Percentiles rank a stretch among this genome's conserved stretches.
Evolutionary conservation across 2,888 invertebrate species (phyloP).

Genomic region (Drosophila melanosoma): DNA sequence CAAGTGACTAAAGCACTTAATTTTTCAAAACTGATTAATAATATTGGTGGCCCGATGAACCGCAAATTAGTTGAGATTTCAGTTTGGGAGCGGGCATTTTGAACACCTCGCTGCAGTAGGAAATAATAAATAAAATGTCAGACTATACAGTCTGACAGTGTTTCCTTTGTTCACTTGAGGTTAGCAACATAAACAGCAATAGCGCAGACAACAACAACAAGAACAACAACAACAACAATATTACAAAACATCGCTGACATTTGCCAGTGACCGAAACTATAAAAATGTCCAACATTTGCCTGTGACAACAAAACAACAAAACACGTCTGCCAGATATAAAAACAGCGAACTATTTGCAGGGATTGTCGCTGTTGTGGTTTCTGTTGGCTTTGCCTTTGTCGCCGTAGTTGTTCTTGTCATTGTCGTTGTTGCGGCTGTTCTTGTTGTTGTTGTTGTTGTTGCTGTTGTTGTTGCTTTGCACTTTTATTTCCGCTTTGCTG

Average conservation of each 20-base stretch:
- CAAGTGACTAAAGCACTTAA: slow-evolving; percentile 27
- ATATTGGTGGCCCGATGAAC: slow-evolving; percentile 30
- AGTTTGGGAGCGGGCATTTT: slow-evolving; percentile 26
- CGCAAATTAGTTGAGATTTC: slow-evolving; percentile 53
- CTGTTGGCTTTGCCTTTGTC: slow-evolving; percentile 30
- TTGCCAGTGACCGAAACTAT: slow-evolving; percentile 72
- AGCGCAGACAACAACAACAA: slow-evolving; percentile 10
- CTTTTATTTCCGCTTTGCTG: slow-evolving; percentile 69
- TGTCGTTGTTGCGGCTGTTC: slow-evolving; percentile 19
- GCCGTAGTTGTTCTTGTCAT: slow-evolving; percentile 2
- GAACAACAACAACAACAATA: slow-evolving; percentile 39
- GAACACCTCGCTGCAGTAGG: slow-evolving; percentile 49
- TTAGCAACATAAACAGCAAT: slow-evolving; percentile 17
- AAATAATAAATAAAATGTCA: slow-evolving; percentile 60
- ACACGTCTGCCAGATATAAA: slow-evolving; percentile 38
- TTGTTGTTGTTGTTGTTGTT: slow-evolving; percentile 39
- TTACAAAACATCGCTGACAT: slow-evolving; percentile 69
- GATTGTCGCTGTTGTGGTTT: slow-evolving; percentile 68
- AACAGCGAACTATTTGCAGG: slow-evolving; percentile 60
- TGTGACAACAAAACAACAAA: slow-evolving; percentile 40
- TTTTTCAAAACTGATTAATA: slow-evolving; percentile 24
- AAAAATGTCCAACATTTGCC: slow-evolving; percentile 76
- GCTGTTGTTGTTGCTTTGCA: slow-evolving; percentile 61
- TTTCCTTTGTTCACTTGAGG: slow-evolving; percentile 40
- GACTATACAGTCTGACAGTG: slow-evolving; percentile 43